These are phyloP conservation scores for Porites rus DNA, from an alignment of 92 coral and sea anemone genomes.

Conservation along the genomic window DNA sequence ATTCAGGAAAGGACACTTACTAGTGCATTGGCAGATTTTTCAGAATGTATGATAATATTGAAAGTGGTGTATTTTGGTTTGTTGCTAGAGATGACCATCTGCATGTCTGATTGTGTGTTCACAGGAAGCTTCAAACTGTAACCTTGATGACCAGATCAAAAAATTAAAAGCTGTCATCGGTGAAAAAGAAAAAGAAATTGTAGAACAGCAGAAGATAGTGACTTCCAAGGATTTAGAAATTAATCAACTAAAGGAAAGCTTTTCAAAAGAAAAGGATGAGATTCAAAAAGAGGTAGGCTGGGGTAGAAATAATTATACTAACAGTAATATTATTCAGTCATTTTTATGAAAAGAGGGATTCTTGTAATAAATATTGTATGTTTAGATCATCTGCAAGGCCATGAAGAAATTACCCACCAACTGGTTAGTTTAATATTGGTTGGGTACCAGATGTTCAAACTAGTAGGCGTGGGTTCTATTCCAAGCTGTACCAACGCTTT, in stretches of 20 bases:
- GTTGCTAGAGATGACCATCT: neutral
- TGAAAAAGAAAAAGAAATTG: constrained; percentile 64
- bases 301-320: neutral
- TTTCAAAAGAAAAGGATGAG: constrained; percentile 56
- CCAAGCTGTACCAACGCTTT: too few relatives aligned
- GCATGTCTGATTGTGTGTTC: neutral
- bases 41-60: too few relatives aligned
- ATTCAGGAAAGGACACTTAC: too few relatives aligned
- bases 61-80: neutral
- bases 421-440: too few relatives aligned
- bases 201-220: constrained; percentile 47
- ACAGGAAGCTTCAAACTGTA: constrained; percentile 43
- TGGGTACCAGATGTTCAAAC: too few relatives aligned
- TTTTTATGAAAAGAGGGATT: too few relatives aligned
- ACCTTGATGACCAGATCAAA: constrained; percentile 51
- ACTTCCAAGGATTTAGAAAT: constrained; percentile 46
- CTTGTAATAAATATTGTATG: too few relatives aligned
- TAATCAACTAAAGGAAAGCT: constrained; percentile 48
- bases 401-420: too few relatives aligned
- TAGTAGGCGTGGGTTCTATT: too few relatives aligned
- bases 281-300: constrained; percentile 60
- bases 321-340: too few relatives aligned
- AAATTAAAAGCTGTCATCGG: constrained; percentile 50
- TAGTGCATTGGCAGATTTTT: too few relatives aligned
- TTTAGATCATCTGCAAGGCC: too few relatives aligned